These are phyloP conservation scores for Apamea sordens DNA, from an alignment of 2,888 invertebrate species.

Conservation along the genomic window DNA sequence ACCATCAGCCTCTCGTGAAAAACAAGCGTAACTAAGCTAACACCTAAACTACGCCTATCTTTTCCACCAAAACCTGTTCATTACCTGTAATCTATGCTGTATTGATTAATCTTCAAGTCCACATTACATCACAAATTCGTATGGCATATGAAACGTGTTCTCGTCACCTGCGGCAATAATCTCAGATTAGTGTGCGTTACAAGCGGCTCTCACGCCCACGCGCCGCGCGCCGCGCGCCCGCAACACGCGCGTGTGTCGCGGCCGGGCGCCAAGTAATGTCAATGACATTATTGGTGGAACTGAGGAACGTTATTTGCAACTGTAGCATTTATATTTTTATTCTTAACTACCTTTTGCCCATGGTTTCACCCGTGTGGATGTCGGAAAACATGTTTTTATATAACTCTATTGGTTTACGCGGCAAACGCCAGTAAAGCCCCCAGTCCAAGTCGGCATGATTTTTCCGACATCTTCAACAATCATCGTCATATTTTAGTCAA, in stretches of 20 bases:
- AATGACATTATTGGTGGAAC: constrained; percentile 52
- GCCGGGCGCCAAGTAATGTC: constrained; percentile 43
- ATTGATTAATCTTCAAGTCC: constrained; percentile 5
- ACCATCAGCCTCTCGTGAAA: neutral
- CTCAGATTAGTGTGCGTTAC: constrained; percentile 46
- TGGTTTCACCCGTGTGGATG: neutral
- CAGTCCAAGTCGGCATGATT: neutral
- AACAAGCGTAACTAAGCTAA: neutral
- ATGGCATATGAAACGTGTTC: constrained; percentile 21
- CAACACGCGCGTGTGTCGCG: constrained; percentile 10
- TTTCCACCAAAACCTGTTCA: neutral
- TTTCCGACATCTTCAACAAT: neutral
- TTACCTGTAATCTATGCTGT: constrained; percentile 13
- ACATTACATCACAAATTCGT: constrained; percentile 45
- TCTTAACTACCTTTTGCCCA: neutral
- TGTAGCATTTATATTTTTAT: neutral
- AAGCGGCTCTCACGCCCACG: constrained; percentile 58
- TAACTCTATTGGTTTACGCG: neutral
- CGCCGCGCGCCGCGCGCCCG: neutral
- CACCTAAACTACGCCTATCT: neutral
- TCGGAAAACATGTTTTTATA: neutral
- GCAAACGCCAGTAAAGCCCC: neutral
- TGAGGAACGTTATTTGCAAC: constrained; percentile 15
- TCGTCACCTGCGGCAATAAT: constrained; percentile 54
- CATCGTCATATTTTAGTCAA: neutral